Evolutionary conservation across 2,888 invertebrate species (phyloP).

Genomic region (Eumerus sabulonum): DNA sequence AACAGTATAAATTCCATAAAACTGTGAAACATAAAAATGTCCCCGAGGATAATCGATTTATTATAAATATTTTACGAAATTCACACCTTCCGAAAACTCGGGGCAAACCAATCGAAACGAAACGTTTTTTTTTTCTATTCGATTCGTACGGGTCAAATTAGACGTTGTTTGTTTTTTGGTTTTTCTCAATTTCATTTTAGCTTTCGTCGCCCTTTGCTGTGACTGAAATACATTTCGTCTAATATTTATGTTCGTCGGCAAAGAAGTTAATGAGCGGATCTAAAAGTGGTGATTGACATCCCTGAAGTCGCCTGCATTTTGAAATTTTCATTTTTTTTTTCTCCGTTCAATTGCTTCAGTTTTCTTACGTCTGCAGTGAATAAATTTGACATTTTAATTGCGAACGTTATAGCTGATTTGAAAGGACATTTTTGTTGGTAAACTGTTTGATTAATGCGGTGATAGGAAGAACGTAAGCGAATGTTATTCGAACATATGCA

Average conservation of each 20-base stretch:
- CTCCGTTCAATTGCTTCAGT: too few relatives aligned
- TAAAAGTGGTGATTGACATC: slow-evolving; percentile 62
- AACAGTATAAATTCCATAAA: slow-evolving; percentile 11
- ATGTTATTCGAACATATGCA: slow-evolving; percentile 29
- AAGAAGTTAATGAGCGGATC: slow-evolving; percentile 58
- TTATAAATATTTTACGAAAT: slow-evolving; percentile 3
- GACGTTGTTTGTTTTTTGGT: too few relatives aligned
- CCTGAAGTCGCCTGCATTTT: slow-evolving; percentile 51
- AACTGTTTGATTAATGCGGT: slow-evolving; percentile 18
- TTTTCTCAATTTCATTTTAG: slow-evolving; percentile 50
- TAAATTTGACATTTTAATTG: slow-evolving; percentile 37
- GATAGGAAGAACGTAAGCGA: slow-evolving; percentile 16
- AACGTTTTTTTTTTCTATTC: slow-evolving; percentile 18
- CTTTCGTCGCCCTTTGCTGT: slow-evolving; percentile 49
- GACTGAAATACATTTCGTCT: slow-evolving; percentile 37
- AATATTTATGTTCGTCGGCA: slow-evolving; percentile 50
- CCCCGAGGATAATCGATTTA: slow-evolving; percentile 10
- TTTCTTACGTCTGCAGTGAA: slow-evolving; percentile 41
- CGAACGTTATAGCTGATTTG: slow-evolving; percentile 20
- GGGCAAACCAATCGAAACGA: slow-evolving; percentile 7
- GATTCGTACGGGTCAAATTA: slow-evolving; percentile 23
- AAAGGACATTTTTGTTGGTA: slow-evolving; percentile 6
- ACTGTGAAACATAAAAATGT: slow-evolving; percentile 24
- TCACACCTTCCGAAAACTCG: neutral
- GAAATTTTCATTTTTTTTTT: slow-evolving; percentile 16